phyloP scores from a whole-genome alignment of 2,888 invertebrate genomes.

The Lypha dubia region DNA sequence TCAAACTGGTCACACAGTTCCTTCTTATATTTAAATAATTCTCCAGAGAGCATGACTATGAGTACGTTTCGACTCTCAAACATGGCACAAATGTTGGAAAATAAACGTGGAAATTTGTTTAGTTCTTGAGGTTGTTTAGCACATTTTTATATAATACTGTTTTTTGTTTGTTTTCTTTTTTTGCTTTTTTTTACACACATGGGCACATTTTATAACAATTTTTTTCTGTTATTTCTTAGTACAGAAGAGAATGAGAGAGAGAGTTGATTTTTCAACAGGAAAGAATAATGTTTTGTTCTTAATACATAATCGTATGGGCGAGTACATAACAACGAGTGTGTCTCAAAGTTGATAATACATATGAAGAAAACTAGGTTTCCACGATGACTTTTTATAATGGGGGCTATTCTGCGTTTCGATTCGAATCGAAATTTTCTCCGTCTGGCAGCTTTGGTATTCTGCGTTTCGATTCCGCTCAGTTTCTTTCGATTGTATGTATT shows the following conservation, averaged over 20 bases:
- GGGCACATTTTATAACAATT: constrained; percentile 39
- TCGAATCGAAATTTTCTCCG: too few species aligned
- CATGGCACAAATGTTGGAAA: constrained; percentile 5
- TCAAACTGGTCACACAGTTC: not conserved
- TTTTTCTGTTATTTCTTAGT: not conserved
- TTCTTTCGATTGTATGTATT: too few species aligned
- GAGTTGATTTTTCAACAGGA: constrained; percentile 46
- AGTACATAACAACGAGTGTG: not conserved
- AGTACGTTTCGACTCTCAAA: constrained; percentile 27
- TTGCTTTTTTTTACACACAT: constrained; percentile 43
- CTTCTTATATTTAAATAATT: constrained; percentile 18
- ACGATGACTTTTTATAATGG: too few species aligned
- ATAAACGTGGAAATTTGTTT: constrained; percentile 65
- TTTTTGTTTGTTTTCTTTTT: constrained; percentile 14
- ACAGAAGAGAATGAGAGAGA: constrained; percentile 7
- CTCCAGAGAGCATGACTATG: constrained; percentile 36
- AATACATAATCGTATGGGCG: constrained; percentile 29
- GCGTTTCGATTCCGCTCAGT: too few species aligned
- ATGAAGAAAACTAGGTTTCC: not conserved
- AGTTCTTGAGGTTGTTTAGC: constrained; percentile 27
- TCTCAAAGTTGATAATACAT: not conserved
- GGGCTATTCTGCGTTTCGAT: too few species aligned
- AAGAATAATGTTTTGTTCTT: constrained; percentile 33
- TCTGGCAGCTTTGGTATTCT: too few species aligned
- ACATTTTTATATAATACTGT: constrained; percentile 34